Conservation (phyloP, 1,140 invertebrate species). For the Drosophila ironensis region DNA sequence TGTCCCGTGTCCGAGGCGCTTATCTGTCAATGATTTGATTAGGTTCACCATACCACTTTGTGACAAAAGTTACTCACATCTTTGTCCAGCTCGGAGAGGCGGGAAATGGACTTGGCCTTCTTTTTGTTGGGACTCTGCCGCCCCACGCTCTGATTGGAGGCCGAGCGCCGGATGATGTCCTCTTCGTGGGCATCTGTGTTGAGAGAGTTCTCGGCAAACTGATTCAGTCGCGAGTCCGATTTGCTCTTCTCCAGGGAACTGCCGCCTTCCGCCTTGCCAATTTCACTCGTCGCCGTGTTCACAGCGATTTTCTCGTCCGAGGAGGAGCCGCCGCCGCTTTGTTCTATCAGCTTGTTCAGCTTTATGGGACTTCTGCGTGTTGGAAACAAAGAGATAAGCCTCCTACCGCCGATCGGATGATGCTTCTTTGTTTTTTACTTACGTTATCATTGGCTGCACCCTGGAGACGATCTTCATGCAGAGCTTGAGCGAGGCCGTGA, state of each 20-base stretch:
- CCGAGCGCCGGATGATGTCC: slow-evolving; percentile 81
- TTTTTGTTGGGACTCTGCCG: slow-evolving; percentile 83
- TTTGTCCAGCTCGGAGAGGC: slow-evolving; percentile 83
- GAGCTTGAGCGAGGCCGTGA: slow-evolving; percentile 86
- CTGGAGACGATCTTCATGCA: slow-evolving; percentile 90
- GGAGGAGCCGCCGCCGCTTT: slow-evolving; percentile 17
- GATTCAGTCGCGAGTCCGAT: slow-evolving; percentile 86
- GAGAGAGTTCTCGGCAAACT: slow-evolving; percentile 70
- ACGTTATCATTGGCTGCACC: slow-evolving; percentile 86
- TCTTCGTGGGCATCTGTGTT: slow-evolving; percentile 78
- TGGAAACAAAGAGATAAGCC: slow-evolving; percentile 5
- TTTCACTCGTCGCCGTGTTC: slow-evolving; percentile 3
- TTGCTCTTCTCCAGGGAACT: slow-evolving; percentile 85
- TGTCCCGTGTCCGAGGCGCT: slow-evolving; percentile 69
- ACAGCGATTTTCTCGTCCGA: slow-evolving; percentile 41
- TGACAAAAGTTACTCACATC: slow-evolving; percentile 60
- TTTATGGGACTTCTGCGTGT: slow-evolving; percentile 75
- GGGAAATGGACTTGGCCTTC: slow-evolving; percentile 84
- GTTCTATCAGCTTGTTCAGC: slow-evolving; percentile 56
- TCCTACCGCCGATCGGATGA: background rate
- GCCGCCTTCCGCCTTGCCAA: slow-evolving; percentile 10
- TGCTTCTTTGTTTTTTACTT: slow-evolving; percentile 26
- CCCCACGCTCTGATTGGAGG: slow-evolving; percentile 83
- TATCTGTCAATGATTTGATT: slow-evolving; percentile 40
- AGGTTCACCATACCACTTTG: background rate